A percentile compares a stretch with the other conserved stretches of the same genome.
Evolutionary conservation across 2,888 invertebrate species (phyloP).

Genomic region (Synergus gifuensis): DNA sequence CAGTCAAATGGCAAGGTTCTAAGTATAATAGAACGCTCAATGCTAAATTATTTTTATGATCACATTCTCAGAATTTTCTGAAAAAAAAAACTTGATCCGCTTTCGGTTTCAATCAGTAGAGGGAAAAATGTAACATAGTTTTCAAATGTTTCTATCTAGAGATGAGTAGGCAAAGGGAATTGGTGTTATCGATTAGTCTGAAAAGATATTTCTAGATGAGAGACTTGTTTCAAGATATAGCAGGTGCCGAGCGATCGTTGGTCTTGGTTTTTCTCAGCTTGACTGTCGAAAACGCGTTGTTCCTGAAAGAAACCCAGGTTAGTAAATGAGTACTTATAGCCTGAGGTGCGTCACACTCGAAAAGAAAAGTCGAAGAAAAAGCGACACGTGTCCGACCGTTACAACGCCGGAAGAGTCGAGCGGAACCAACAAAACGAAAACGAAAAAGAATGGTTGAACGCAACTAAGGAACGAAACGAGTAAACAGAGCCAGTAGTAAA

Average conservation of each 20-base stretch:
- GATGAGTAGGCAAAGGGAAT: constrained; percentile 8
- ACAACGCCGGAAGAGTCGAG: constrained; percentile 39
- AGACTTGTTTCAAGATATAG: constrained; percentile 75
- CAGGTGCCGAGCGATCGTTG: constrained; percentile 91
- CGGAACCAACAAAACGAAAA: constrained; percentile 30
- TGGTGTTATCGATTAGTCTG: constrained; percentile 21
- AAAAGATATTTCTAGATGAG: constrained; percentile 43
- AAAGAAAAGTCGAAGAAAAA: constrained; percentile 45
- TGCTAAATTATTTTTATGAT: neutral
- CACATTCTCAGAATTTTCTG: neutral
- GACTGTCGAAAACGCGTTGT: constrained; percentile 92
- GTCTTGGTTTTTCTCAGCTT: constrained; percentile 93
- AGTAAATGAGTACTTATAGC: constrained; percentile 49
- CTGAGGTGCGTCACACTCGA: constrained; percentile 46
- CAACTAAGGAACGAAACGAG: constrained; percentile 28
- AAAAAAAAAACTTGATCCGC: neutral
- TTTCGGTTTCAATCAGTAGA: neutral
- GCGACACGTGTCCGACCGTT: constrained; percentile 29
- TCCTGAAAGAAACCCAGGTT: constrained; percentile 80
- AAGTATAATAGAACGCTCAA: neutral
- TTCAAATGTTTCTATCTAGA: neutral
- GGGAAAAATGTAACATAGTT: neutral
- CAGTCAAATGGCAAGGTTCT: neutral
- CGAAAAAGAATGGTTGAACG: constrained; percentile 14
- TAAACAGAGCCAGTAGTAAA: constrained; percentile 36